Conservation (phyloP, 92 coral and sea anemone genomes). For the Ricordea florida region DNA sequence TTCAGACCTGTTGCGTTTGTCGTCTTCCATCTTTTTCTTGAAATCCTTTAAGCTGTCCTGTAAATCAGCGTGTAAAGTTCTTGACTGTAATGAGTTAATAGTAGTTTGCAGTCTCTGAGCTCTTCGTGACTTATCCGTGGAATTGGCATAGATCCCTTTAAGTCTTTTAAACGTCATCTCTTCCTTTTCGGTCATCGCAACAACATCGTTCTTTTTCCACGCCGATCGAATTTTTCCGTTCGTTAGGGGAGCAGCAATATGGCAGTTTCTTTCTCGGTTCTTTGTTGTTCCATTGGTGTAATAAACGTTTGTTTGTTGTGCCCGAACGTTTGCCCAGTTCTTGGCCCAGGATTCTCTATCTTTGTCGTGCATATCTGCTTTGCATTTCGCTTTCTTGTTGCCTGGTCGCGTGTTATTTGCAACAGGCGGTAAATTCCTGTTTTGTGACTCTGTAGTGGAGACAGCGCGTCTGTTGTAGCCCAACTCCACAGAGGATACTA, state of each 20-base stretch:
- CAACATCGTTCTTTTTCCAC: slow-evolving; percentile 37
- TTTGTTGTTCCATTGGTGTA: too few species aligned
- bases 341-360: slow-evolving; percentile 79
- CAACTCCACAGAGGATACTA: too few species aligned
- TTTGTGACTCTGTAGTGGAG: background rate
- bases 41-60: slow-evolving; percentile 63
- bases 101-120: slow-evolving; percentile 50
- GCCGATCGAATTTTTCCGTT: too few species aligned
- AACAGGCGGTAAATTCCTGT: slow-evolving; percentile 15
- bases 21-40: slow-evolving; percentile 54
- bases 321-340: slow-evolving; percentile 84
- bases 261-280: too few species aligned
- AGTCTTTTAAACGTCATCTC: slow-evolving; percentile 60
- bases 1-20: slow-evolving; percentile 71
- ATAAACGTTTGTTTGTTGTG: too few species aligned
- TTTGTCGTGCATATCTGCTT: background rate
- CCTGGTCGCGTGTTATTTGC: background rate
- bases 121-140: slow-evolving; percentile 55
- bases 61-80: slow-evolving; percentile 56
- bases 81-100: slow-evolving; percentile 61
- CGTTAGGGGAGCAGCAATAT: too few species aligned
- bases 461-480: too few species aligned
- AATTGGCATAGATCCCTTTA: slow-evolving; percentile 70
- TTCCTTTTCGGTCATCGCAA: slow-evolving; percentile 62
- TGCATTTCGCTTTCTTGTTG: background rate